These are phyloP conservation scores for Periophthalmodon schlosseri DNA, from an alignment of 2,113 vertebrate genomes.

Conservation along the genomic window DNA sequence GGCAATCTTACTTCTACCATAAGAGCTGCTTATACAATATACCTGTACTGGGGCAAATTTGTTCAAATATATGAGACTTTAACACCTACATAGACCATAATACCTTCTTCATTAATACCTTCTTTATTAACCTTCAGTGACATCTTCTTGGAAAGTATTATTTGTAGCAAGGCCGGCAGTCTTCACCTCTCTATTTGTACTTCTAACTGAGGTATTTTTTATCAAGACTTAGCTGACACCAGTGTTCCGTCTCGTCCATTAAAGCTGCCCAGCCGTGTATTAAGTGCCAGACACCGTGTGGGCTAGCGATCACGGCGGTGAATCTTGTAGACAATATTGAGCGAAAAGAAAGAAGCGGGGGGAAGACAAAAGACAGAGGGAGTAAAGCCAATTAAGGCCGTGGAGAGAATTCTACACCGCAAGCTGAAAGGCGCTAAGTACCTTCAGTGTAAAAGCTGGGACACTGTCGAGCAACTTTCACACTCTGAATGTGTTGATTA, in stretches of 20 bases:
- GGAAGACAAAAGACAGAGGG: not conserved
- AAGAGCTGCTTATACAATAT: too few relatives aligned
- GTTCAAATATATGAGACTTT: too few relatives aligned
- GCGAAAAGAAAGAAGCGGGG: not conserved
- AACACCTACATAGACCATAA: not conserved
- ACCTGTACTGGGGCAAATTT: too few relatives aligned
- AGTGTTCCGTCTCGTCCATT: not conserved
- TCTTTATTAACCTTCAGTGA: not conserved
- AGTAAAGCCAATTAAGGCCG: slow-evolving; percentile 30
- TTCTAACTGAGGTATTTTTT: not conserved
- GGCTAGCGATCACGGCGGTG: not conserved
- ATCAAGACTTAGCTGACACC: not conserved
- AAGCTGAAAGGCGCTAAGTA: slow-evolving; percentile 11
- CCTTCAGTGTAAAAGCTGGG: not conserved
- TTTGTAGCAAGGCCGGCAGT: not conserved
- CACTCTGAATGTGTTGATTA: not conserved
- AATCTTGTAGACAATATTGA: not conserved
- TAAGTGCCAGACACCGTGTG: not conserved
- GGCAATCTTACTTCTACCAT: too few relatives aligned
- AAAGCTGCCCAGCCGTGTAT: not conserved
- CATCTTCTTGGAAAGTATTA: not conserved
- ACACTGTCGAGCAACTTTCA: slow-evolving; percentile 2
- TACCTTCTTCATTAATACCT: not conserved
- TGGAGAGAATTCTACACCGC: slow-evolving; percentile 10
- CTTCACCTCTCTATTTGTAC: not conserved